Evolutionary conservation across 2,113 vertebrate species (phyloP).

Genomic region (Himantopus leucocephalus): DNA sequence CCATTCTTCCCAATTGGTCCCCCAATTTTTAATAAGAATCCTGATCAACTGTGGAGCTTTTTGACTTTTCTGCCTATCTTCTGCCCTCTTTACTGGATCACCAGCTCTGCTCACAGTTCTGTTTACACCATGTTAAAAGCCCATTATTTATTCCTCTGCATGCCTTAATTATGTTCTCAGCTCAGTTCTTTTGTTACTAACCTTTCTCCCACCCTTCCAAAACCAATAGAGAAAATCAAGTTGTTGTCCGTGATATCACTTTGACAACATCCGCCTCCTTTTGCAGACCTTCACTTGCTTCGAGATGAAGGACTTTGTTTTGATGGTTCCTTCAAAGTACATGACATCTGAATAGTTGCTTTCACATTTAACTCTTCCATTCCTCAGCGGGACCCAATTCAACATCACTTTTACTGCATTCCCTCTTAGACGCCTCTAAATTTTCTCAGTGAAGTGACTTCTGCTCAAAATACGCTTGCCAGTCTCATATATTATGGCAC

Average conservation of each 20-base stretch:
- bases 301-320: not conserved
- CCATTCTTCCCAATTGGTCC: not conserved
- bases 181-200: not conserved
- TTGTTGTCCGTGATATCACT: not conserved
- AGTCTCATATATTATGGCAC: not conserved
- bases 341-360: not conserved
- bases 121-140: not conserved
- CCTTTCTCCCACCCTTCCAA: not conserved
- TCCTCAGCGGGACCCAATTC: not conserved
- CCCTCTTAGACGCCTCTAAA: not conserved
- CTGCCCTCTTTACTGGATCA: not conserved
- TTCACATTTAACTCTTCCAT: not conserved
- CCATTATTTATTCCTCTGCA: not conserved
- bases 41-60: not conserved
- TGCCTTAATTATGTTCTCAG: not conserved
- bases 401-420: not conserved
- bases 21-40: not conserved
- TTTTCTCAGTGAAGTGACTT: not conserved
- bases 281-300: not conserved
- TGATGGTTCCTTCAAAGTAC: not conserved
- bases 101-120: not conserved
- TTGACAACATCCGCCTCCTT: not conserved
- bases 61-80: not conserved
- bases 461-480: not conserved
- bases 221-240: not conserved